Evolutionary conservation across 2,888 invertebrate species (phyloP).

Genomic region (Trachelus troglodyta): DNA sequence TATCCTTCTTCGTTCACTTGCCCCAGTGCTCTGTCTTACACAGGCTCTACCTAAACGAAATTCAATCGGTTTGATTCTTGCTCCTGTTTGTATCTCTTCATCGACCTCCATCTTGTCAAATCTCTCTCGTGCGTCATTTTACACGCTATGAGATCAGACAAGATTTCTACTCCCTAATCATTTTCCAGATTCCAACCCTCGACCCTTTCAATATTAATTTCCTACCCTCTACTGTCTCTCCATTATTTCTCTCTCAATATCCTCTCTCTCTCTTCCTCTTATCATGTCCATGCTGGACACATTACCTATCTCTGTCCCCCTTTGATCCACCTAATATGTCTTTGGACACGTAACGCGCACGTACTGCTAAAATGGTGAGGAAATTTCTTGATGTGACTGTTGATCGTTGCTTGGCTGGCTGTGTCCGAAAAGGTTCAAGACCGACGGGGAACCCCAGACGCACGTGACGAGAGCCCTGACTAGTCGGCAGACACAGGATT

Average conservation of each 20-base stretch:
- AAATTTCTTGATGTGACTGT: conserved; percentile 51
- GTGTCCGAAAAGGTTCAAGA: conserved; percentile 65
- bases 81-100: background rate
- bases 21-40: background rate
- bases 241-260: too few relatives aligned
- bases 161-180: background rate
- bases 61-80: background rate
- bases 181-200: background rate
- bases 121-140: background rate
- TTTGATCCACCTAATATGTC: background rate
- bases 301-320: background rate
- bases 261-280: background rate
- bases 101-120: background rate
- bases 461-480: conserved; percentile 55
- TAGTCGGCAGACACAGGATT: conserved; percentile 61
- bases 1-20: background rate
- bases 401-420: conserved; percentile 64
- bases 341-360: background rate
- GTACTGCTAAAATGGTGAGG: background rate
- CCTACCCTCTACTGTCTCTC: background rate
- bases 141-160: background rate
- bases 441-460: conserved; percentile 63
- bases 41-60: background rate
- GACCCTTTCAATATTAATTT: background rate
- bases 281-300: background rate